Evolutionary conservation across 2,797 vertebrate species (phyloP).

Genomic region (Hydrolagus colliei): DNA sequence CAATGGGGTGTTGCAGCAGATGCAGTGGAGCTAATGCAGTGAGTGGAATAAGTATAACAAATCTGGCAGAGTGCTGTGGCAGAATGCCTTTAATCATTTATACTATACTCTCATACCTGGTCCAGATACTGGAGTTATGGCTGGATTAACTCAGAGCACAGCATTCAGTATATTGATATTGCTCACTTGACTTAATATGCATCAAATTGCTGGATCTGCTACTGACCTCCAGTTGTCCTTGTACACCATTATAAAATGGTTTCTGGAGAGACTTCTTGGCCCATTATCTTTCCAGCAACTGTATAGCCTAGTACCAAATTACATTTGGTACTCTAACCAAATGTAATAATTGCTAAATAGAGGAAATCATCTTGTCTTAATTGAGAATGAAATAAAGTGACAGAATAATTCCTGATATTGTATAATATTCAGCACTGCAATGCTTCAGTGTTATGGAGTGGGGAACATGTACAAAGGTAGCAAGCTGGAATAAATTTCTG

Average conservation of each 20-base stretch:
- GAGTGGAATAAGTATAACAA: not conserved
- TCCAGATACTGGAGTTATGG: not conserved
- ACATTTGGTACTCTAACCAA: not conserved
- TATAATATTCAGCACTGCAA: not conserved
- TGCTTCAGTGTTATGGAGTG: not conserved
- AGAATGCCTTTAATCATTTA: not conserved
- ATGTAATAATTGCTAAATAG: not conserved
- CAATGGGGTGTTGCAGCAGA: no score
- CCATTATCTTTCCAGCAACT: not conserved
- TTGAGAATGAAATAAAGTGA: not conserved
- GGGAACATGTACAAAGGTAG: not conserved
- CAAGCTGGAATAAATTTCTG: not conserved
- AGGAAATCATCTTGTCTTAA: not conserved
- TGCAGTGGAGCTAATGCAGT: not conserved
- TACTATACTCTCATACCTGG: not conserved
- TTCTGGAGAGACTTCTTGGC: not conserved
- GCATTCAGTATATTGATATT: not conserved
- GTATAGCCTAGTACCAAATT: not conserved
- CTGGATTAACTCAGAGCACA: not conserved
- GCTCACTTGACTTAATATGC: not conserved
- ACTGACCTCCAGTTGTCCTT: not conserved
- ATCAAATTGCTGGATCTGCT: not conserved
- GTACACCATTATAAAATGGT: not conserved
- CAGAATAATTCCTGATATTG: not conserved
- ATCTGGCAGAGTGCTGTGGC: not conserved